phyloP scores from a whole-genome alignment of 2,888 invertebrate genomes.

The Diadegma fenestrale region DNA sequence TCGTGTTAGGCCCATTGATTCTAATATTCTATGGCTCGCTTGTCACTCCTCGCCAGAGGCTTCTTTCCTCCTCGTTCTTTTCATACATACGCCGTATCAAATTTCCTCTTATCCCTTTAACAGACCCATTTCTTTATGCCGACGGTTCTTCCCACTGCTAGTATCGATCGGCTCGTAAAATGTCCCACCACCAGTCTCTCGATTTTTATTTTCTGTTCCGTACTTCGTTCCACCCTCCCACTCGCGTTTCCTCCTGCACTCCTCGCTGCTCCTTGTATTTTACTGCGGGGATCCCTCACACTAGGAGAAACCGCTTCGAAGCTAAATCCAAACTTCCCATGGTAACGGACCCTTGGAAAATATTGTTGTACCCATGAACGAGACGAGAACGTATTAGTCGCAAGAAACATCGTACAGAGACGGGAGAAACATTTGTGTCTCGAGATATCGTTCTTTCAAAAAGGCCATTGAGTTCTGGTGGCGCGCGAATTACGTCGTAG shows the following conservation, averaged over 20 bases:
- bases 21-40: conserved; percentile 9
- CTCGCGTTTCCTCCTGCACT: conserved; percentile 4
- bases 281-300: background rate
- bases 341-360: conserved; percentile 72
- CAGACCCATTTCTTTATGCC: conserved; percentile 3
- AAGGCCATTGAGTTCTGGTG: background rate
- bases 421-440: background rate
- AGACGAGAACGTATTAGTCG: background rate
- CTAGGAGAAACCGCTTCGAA: conserved; percentile 38
- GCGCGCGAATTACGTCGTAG: background rate
- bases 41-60: conserved; percentile 13
- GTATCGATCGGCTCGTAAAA: conserved; percentile 53
- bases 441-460: background rate
- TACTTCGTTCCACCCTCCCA: background rate
- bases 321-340: conserved; percentile 77
- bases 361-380: conserved; percentile 22
- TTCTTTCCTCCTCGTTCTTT: conserved; percentile 9
- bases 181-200: conserved; percentile 6
- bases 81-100: conserved; percentile 24
- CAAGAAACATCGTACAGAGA: conserved; percentile 17
- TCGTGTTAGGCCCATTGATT: conserved; percentile 20
- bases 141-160: background rate
- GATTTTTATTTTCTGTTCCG: background rate
- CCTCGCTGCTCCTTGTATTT: conserved; percentile 31
- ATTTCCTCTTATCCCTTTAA: conserved; percentile 44